Evolutionary conservation across 2,113 vertebrate species (phyloP).

Genomic region (Oreochromis aureus): DNA sequence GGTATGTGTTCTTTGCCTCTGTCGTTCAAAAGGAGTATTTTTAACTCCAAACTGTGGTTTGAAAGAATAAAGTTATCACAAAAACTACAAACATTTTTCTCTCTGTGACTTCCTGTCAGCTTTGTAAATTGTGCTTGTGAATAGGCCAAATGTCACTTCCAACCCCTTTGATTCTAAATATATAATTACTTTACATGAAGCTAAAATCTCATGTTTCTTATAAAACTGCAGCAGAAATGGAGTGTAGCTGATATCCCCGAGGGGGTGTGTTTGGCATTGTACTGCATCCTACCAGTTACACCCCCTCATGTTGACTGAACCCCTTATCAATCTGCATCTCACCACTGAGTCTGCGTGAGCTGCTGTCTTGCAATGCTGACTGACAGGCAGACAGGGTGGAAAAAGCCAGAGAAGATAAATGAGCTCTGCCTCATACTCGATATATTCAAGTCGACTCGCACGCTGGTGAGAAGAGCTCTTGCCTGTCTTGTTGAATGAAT

Average conservation of each 20-base stretch:
- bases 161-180: not conserved
- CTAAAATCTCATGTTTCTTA: not conserved
- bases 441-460: slow-evolving; percentile 4
- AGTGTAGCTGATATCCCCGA: not conserved
- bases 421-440: slow-evolving; percentile 5
- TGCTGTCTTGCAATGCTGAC: slow-evolving; percentile 3
- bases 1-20: not conserved
- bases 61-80: slow-evolving; percentile 32
- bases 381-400: slow-evolving; percentile 13
- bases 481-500: slow-evolving; percentile 10
- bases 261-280: not conserved
- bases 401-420: slow-evolving; percentile 32
- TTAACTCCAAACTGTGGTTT: slow-evolving; percentile 23
- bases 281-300: slow-evolving; percentile 10
- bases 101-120: not conserved
- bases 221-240: not conserved
- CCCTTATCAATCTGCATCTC: slow-evolving; percentile 28
- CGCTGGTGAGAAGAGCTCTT: not conserved
- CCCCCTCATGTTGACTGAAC: slow-evolving; percentile 7
- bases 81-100: not conserved
- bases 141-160: not conserved
- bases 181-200: not conserved
- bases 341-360: not conserved
- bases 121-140: not conserved
- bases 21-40: slow-evolving; percentile 10